Base-by-base conservation (phyloP, 2,797 vertebrate species). In the Sebastes diploproa region DNA sequence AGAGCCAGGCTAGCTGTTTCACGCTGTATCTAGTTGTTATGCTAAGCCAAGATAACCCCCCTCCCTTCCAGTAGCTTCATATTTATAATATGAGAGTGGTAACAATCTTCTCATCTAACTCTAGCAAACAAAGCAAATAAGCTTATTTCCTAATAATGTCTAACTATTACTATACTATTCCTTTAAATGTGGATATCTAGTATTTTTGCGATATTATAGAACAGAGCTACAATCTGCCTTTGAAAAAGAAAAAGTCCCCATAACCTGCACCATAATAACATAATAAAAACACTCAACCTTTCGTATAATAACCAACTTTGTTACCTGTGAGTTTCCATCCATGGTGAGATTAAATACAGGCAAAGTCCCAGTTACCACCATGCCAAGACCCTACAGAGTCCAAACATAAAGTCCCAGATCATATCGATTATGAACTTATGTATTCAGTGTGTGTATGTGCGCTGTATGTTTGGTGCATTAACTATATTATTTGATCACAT, bases 281-380 rank as follows among this genome's bases (percentile, higher is more conserved):
- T 60, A 22, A 63, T 23, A 64, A 36, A 32, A 60, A 42, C 7
- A 27, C 7, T 18, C 14, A 68, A 62, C 16, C 27, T 60, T n/a
- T 14, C 13, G 52, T 23, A 34, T 58, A 54, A 80, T 52, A 13
- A 27, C 14, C 29, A 10, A 3, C 32, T 59, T 55, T 64, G n/a
- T 79, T 91, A 97, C 96, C 95, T 96, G 95, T 74, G 96, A 97
- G 81, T 96, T 95, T 90, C 96, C 96, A 75, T 99, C 97, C 92
- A 97, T 96, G 0, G 98, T 99, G 82, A 99, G 95, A 94, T 99
- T 99, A 93, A 99, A 99, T 8, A 99, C 98, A 0, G 98, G 98
- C 81, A 99, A 92, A 0, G 98, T 99, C 81, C 98, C 98, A 0
- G 98, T 99, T 72, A 99, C 97, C 65, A 99, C 98, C 93, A 99